A percentile compares a stretch with the other conserved stretches of the same genome.
Evolutionary conservation across 2,888 invertebrate genomes (phyloP).

Genomic region (Temnothorax unifasciatus): DNA sequence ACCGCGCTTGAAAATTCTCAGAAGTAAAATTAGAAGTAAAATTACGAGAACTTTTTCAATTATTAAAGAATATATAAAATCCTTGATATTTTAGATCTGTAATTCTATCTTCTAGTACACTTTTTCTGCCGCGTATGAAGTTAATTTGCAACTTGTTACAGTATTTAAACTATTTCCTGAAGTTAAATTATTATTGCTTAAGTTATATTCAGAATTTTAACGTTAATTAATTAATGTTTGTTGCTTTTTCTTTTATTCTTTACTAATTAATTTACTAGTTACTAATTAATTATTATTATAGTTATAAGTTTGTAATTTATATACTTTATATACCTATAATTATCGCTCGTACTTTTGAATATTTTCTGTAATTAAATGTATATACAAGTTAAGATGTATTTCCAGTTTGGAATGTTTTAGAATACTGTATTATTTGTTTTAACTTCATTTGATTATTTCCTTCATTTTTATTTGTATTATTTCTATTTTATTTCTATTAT

Average conservation of each 20-base stretch:
- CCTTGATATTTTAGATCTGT: background rate
- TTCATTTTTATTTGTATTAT: background rate
- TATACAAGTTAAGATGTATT: background rate
- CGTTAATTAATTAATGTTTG: background rate
- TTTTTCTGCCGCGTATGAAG: background rate
- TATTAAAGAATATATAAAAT: background rate
- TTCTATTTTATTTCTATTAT: background rate
- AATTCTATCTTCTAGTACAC: background rate
- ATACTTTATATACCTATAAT: background rate
- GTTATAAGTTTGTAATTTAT: background rate
- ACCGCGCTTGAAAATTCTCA: background rate
- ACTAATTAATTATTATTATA: background rate
- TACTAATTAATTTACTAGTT: background rate
- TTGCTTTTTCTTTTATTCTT: background rate
- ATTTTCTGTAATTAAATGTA: background rate
- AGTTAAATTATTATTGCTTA: background rate
- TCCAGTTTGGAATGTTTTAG: background rate
- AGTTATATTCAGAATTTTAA: background rate
- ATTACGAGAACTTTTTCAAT: constrained; percentile 25
- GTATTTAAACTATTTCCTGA: background rate
- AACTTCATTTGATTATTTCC: background rate
- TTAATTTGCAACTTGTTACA: background rate
- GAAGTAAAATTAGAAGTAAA: constrained; percentile 24
- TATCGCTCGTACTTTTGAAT: background rate
- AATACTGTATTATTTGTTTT: background rate